These are phyloP conservation scores for Barypeithes pellucidus DNA, from an alignment of 2,888 invertebrate species.

Conservation along the genomic window DNA sequence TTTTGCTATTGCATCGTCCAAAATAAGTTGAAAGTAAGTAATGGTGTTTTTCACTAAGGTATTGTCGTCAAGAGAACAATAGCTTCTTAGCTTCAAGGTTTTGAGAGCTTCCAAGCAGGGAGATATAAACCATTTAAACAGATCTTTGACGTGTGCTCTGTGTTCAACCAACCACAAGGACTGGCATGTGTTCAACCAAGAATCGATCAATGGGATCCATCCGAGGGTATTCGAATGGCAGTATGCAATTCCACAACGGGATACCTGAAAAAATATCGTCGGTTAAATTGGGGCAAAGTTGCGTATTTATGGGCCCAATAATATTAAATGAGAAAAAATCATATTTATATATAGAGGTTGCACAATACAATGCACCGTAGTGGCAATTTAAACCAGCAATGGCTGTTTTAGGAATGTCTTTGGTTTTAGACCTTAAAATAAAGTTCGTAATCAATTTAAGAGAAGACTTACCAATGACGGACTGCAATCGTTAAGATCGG, in stretches of 20 bases:
- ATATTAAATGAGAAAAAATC: too few species aligned
- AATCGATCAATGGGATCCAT: conserved; percentile 73
- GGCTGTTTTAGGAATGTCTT: too few species aligned
- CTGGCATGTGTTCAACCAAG: conserved; percentile 68
- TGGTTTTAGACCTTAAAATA: too few species aligned
- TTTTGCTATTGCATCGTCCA: conserved; percentile 64
- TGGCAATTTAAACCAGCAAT: too few species aligned
- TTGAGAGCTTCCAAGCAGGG: conserved; percentile 73
- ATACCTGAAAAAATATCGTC: conserved; percentile 70
- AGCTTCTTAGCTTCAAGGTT: conserved; percentile 68
- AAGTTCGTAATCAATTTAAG: neutral
- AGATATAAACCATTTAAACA: conserved; percentile 75
- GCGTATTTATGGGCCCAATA: too few species aligned
- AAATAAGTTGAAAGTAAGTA: conserved; percentile 66
- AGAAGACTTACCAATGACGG: conserved; percentile 80
- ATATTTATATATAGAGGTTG: too few species aligned
- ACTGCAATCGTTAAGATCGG: conserved; percentile 83
- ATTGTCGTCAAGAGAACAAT: conserved; percentile 65
- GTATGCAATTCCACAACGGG: conserved; percentile 78
- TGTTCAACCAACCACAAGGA: conserved; percentile 59
- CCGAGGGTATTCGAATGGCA: conserved; percentile 73
- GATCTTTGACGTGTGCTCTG: conserved; percentile 62
- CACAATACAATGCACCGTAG: too few species aligned
- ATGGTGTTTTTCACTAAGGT: conserved; percentile 67
- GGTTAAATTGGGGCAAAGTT: too few species aligned